Percentiles rank a stretch among this genome's conserved stretches.
Evolutionary conservation across 2,113 vertebrate genomes (phyloP).

Genomic region (Ciconia boyciana): DNA sequence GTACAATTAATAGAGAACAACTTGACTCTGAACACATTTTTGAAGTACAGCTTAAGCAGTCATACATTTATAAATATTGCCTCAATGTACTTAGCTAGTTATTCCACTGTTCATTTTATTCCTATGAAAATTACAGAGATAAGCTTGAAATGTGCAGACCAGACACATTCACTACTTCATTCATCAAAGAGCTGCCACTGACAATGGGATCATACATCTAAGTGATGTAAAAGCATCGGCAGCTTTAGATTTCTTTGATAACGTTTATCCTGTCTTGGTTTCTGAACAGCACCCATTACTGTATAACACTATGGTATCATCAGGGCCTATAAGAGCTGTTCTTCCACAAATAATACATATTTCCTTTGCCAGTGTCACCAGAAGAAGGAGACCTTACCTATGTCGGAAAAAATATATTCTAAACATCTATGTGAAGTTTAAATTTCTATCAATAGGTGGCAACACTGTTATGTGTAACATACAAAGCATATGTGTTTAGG

Average conservation of each 20-base stretch:
- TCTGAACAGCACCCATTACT: not conserved
- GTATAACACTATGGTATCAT: not conserved
- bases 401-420: not conserved
- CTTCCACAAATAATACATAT: not conserved
- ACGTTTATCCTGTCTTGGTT: not conserved
- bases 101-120: not conserved
- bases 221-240: not conserved
- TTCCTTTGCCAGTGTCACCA: not conserved
- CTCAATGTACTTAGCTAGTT: not conserved
- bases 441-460: conserved; percentile 52
- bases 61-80: not conserved
- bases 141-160: not conserved
- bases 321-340: not conserved
- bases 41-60: not conserved
- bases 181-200: not conserved
- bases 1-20: not conserved
- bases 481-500: fast-evolving
- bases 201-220: not conserved
- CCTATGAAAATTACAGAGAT: not conserved
- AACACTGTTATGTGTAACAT: conserved; percentile 13
- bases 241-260: not conserved
- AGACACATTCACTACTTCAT: not conserved
- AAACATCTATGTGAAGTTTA: not conserved
- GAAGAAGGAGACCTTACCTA: not conserved
- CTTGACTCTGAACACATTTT: not conserved